Percentiles rank a stretch among this genome's conserved stretches.
These are phyloP conservation scores for Camelus bactrianus DNA, from an alignment of 2,113 vertebrate genomes.

Conservation along the genomic window DNA sequence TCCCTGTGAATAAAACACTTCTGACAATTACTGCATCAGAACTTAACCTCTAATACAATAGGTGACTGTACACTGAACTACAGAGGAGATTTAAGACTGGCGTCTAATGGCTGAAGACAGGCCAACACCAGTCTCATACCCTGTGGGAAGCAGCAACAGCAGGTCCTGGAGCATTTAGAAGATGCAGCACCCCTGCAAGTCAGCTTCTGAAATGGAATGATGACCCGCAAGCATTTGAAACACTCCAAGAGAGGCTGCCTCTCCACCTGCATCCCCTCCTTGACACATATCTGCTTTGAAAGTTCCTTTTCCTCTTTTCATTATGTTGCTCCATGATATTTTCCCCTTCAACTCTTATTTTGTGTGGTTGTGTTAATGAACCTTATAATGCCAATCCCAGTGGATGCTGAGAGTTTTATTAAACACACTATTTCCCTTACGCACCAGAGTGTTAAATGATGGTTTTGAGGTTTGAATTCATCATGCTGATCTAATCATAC, in stretches of 20 bases:
- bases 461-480: conserved; percentile 23
- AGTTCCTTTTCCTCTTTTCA: neutral
- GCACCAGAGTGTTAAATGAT: conserved; percentile 49
- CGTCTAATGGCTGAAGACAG: conserved; percentile 47
- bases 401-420: conserved; percentile 55
- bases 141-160: conserved; percentile 37
- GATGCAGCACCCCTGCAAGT: neutral
- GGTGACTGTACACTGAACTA: conserved; percentile 38
- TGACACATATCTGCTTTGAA: neutral
- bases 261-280: neutral
- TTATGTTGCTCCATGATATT: neutral
- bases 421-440: conserved; percentile 11
- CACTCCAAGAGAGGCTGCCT: conserved; percentile 17
- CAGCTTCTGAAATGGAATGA: conserved; percentile 60
- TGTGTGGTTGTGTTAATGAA: conserved; percentile 32
- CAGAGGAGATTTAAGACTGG: neutral
- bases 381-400: neutral
- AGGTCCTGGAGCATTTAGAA: neutral
- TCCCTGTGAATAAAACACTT: conserved; percentile 72
- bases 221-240: conserved; percentile 32
- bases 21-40: conserved; percentile 61
- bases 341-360: conserved; percentile 6
- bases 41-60: conserved; percentile 37
- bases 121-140: neutral
- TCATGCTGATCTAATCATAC: conserved; percentile 52